These are phyloP conservation scores for Noctua pronuba DNA, from an alignment of 2,888 invertebrate genomes.

Conservation along the genomic window DNA sequence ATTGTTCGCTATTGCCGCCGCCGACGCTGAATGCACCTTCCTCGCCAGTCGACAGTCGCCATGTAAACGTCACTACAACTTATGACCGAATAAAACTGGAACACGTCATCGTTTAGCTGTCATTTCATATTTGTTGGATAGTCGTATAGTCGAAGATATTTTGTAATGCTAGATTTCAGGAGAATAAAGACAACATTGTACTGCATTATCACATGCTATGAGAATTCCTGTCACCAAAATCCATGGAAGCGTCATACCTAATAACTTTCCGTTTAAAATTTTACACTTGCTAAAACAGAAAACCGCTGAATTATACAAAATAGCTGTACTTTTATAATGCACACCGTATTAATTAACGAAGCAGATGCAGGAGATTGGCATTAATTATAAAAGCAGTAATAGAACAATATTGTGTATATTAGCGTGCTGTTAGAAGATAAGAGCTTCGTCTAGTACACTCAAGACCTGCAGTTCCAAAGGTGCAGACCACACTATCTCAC, in stretches of 20 bases:
- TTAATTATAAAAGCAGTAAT: constrained; percentile 56
- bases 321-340: constrained; percentile 56
- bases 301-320: constrained; percentile 26
- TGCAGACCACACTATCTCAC: constrained; percentile 66
- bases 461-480: constrained; percentile 32
- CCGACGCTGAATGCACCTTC: constrained; percentile 78
- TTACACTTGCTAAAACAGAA: constrained; percentile 37
- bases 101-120: constrained; percentile 51
- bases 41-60: constrained; percentile 58
- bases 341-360: constrained; percentile 52
- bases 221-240: neutral
- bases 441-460: constrained; percentile 32
- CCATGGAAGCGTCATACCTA: neutral
- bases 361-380: constrained; percentile 61
- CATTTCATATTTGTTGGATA: constrained; percentile 9
- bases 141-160: neutral
- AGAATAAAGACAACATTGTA: neutral
- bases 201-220: neutral
- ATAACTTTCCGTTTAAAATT: neutral
- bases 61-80: constrained; percentile 62
- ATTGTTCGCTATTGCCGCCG: constrained; percentile 88
- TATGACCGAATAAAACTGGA: constrained; percentile 56
- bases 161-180: neutral
- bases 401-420: constrained; percentile 57
- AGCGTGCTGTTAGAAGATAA: constrained; percentile 65